Percentiles rank a stretch among this genome's conserved stretches.
These are phyloP conservation scores for Melanerpes formicivorus DNA, from an alignment of 2,113 vertebrate species.

Conservation along the genomic window DNA sequence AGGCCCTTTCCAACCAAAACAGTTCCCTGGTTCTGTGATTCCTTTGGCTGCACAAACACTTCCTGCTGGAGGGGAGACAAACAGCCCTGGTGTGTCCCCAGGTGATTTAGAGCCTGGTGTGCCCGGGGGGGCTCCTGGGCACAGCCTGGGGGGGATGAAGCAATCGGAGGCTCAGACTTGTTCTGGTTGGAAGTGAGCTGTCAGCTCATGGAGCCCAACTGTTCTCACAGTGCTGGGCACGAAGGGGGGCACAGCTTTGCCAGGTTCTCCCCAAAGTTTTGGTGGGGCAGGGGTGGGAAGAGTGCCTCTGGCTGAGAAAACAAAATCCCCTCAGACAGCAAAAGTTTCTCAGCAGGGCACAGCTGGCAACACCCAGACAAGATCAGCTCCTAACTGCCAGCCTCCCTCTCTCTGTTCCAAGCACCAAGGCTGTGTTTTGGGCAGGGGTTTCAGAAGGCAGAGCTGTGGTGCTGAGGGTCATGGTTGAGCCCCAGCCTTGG, in stretches of 20 bases:
- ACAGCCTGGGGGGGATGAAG: neutral
- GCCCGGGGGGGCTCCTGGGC: neutral
- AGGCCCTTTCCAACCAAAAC: no score
- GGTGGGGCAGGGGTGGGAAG: neutral
- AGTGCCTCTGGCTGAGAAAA: neutral
- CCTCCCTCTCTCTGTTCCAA: neutral
- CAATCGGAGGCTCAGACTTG: neutral
- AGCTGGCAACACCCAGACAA: neutral
- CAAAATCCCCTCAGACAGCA: neutral
- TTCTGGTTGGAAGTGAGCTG: no score
- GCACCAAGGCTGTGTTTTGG: neutral
- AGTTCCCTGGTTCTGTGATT: neutral
- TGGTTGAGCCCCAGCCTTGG: no score
- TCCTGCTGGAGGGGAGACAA: neutral
- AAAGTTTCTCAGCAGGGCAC: neutral
- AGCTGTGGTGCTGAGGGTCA: no score
- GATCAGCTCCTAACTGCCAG: neutral
- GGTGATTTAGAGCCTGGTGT: constrained; percentile 10
- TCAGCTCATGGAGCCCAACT: no score
- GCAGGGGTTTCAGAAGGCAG: no score
- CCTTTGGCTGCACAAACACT: neutral
- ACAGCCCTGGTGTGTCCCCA: neutral
- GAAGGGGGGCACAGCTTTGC: neutral
- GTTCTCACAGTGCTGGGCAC: neutral
- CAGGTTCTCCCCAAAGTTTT: neutral